Conservation (phyloP, 2,113 vertebrate species). For the Cynopterus brachyotis region DNA sequence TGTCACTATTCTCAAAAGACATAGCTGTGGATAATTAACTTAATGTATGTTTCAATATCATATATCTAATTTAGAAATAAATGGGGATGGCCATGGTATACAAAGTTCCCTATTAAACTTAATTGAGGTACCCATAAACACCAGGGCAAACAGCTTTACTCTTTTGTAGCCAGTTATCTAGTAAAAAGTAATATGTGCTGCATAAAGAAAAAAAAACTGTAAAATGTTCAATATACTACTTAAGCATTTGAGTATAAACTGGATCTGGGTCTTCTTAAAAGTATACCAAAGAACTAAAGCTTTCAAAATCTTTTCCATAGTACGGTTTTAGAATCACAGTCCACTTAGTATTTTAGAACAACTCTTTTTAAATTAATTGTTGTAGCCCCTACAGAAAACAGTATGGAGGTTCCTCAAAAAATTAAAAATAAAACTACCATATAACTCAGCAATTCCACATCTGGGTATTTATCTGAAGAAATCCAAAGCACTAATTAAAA, state of each 20-base stretch:
- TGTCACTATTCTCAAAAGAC: background rate
- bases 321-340: constrained; percentile 9
- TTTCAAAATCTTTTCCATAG: constrained; percentile 17
- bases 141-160: background rate
- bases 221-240: background rate
- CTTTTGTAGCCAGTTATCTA: background rate
- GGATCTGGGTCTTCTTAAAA: background rate
- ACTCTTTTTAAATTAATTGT: background rate
- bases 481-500: background rate
- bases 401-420: background rate
- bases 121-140: background rate
- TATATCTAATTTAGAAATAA: constrained; percentile 12
- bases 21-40: background rate
- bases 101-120: constrained; percentile 6
- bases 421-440: background rate
- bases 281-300: background rate
- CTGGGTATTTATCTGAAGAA: background rate
- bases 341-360: background rate
- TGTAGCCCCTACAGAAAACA: background rate
- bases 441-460: background rate
- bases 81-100: background rate
- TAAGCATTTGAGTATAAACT: constrained; percentile 5
- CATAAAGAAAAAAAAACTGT: constrained; percentile 4
- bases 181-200: background rate
- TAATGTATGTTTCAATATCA: background rate